Base-by-base conservation (phyloP, 2,113 vertebrate genomes). In the Lates calcarifer region DNA sequence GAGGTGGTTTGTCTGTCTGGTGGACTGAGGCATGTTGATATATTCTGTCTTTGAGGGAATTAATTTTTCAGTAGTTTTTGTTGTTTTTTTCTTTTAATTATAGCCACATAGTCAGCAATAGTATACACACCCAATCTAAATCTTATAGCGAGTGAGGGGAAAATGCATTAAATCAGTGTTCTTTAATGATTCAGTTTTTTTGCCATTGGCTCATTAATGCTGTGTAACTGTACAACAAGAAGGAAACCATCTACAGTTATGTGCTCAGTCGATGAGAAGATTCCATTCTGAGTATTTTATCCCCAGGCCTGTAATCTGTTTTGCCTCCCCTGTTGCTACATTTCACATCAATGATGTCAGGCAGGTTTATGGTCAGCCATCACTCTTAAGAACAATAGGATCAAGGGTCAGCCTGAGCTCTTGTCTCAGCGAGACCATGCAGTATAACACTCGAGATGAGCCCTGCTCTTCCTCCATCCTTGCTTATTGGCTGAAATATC, bases 401-500 rank as follows among this genome's bases (percentile, higher is more conserved):
- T 91, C 92, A 91, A 70, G 81, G 87, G 91, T 92, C 85, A 87
- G 58, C 31, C 69, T 0, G 33, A 87, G 71, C 79, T 77, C 49
- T 62, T 73, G 80, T 79, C 62, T 35, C 47, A 1, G 79, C 6
- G 1, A 62, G 56, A 60, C 73, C 26, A 2, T 67, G 67, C 86
- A 82, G 87, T 91, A 90, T 91, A 81, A 29, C 83, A 83, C 74
- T 20, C 0, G 35, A 82, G 86, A 83, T 37, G 37, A 77, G 79
- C 73, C 45, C 31, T 4, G 29, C 72, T 63, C 61, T 71, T 74
- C 63, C 58, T 41, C 76, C 45, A 0, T 68, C 82, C 31, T 12
- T 77, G 43, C 82, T 91, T 89, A 91, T 83, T 90, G 86, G 74
- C 87, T 92, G 85, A 93, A 91, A 94, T 93, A 93, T 93, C 78